A percentile compares a stretch with the other conserved stretches of the same genome.
These are phyloP conservation scores for Hedya salicella DNA, from an alignment of 2,888 invertebrate species.

Conservation along the genomic window DNA sequence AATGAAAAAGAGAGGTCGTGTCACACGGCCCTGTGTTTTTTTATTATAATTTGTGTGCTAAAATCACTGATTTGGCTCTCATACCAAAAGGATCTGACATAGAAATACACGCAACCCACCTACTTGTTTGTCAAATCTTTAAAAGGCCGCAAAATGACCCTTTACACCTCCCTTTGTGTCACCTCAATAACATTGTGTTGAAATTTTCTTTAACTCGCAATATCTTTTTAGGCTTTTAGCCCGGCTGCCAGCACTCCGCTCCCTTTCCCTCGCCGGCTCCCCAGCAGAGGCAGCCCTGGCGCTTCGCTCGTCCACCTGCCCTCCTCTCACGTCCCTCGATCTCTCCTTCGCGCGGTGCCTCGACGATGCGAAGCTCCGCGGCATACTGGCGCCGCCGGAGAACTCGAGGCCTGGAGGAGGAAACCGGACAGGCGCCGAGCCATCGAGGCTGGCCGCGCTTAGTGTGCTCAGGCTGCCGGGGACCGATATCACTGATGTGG, in stretches of 20 bases:
- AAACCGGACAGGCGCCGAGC: constrained; percentile 72
- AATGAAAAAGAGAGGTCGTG: too few species aligned
- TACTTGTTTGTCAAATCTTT: too few species aligned
- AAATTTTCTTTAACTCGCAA: not conserved
- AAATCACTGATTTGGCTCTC: too few species aligned
- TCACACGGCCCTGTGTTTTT: too few species aligned
- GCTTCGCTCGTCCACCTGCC: constrained; percentile 92
- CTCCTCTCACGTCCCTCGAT: constrained; percentile 91
- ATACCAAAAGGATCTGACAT: too few species aligned
- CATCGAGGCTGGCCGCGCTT: constrained; percentile 87
- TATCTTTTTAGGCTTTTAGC: constrained; percentile 86
- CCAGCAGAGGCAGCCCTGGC: constrained; percentile 92
- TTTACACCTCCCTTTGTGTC: too few species aligned
- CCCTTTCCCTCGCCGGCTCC: constrained; percentile 91
- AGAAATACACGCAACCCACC: too few species aligned
- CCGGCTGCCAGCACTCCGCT: constrained; percentile 92
- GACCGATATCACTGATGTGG: constrained; percentile 95
- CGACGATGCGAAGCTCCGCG: constrained; percentile 93
- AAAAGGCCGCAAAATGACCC: too few species aligned
- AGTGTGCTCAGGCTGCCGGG: constrained; percentile 92
- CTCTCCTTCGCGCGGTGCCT: constrained; percentile 94
- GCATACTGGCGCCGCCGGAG: constrained; percentile 94
- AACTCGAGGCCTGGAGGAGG: constrained; percentile 90
- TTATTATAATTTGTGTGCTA: too few species aligned
- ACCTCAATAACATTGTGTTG: too few species aligned